These are phyloP conservation scores for Platycercus adscitus DNA, from an alignment of 2,113 vertebrate species.

Conservation along the genomic window DNA sequence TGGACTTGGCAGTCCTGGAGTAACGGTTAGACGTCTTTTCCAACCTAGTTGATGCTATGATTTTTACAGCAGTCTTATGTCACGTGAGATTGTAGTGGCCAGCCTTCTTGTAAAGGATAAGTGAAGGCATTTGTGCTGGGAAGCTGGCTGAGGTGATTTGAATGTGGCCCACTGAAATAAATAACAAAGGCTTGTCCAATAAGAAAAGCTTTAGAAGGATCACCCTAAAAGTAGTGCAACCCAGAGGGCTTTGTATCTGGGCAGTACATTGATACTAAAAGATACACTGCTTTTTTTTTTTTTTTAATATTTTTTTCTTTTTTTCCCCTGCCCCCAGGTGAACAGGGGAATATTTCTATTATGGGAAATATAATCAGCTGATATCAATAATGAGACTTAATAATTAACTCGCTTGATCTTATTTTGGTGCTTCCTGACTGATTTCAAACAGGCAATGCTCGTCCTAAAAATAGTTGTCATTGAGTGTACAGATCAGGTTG, in stretches of 20 bases:
- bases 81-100: background rate
- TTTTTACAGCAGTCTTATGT: background rate
- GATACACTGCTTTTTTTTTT: background rate
- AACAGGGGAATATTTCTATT: background rate
- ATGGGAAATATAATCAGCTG: background rate
- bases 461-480: slow-evolving; percentile 20
- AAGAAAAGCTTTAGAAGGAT: background rate
- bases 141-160: background rate
- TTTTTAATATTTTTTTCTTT: accelerated
- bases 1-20: background rate
- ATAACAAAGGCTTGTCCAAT: background rate
- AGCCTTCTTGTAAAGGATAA: background rate
- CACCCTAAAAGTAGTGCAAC: background rate
- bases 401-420: background rate
- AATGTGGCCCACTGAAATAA: background rate
- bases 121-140: background rate
- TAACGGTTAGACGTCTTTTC: background rate
- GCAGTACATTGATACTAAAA: background rate
- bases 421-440: background rate
- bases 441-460: background rate
- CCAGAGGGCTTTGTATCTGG: background rate
- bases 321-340: accelerated
- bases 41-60: background rate
- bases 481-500: background rate
- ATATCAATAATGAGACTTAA: background rate